A percentile compares a stretch with the other conserved stretches of the same genome.
These are phyloP conservation scores for Macroglossus sobrinus DNA, from an alignment of 2,113 vertebrate genomes.

Conservation along the genomic window DNA sequence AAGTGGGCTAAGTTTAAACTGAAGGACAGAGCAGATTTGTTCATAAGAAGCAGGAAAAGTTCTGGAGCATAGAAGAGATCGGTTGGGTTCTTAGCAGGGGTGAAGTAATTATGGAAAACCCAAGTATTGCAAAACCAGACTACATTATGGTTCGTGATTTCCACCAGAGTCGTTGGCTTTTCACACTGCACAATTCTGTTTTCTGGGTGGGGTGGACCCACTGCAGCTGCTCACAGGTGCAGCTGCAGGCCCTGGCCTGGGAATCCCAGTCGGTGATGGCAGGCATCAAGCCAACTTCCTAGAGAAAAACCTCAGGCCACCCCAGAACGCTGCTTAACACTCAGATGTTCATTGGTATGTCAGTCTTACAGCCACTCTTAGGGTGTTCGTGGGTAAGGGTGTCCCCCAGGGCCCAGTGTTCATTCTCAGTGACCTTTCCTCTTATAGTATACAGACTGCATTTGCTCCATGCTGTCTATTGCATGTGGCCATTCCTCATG, in stretches of 20 bases:
- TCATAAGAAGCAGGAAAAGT: neutral
- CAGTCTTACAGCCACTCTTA: neutral
- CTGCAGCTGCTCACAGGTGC: neutral
- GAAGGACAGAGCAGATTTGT: neutral
- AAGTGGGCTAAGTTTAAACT: neutral
- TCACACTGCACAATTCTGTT: neutral
- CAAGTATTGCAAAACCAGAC: neutral
- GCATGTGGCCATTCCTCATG: accelerated
- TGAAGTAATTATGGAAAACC: slow-evolving; percentile 1
- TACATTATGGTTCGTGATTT: neutral
- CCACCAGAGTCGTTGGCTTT: neutral
- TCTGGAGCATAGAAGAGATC: neutral
- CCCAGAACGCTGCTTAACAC: neutral
- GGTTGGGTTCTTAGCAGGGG: neutral
- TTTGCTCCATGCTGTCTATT: accelerated
- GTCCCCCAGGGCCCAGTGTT: neutral
- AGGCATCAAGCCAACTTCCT: neutral
- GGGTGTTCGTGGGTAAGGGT: accelerated
- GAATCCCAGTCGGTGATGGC: neutral
- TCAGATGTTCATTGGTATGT: neutral
- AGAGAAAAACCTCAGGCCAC: neutral
- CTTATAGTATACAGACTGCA: neutral
- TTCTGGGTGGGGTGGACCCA: neutral
- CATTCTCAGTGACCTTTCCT: neutral
- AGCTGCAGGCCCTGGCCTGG: neutral